Conservation (phyloP, 2,888 invertebrate species). For the Creontiades dilutus region DNA sequence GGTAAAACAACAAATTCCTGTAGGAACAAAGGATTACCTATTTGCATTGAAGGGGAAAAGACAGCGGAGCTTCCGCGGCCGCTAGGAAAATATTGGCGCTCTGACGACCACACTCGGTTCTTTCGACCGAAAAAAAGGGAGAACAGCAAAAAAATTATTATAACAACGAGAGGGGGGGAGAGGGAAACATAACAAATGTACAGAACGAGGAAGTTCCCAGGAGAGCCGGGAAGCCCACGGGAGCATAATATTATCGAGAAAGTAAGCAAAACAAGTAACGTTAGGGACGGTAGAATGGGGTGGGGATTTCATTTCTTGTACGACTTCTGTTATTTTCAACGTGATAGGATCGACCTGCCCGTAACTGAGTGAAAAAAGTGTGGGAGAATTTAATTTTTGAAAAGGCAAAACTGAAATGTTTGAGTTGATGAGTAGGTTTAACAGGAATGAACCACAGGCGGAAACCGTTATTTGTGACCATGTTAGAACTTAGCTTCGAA, state of each 20-base stretch:
- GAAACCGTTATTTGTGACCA: no score
- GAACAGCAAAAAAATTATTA: not conserved
- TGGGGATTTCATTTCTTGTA: not conserved
- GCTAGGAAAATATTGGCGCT: not conserved
- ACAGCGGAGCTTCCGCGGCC: not conserved
- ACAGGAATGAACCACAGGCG: no score
- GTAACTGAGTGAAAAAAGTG: no score
- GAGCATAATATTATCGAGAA: constrained; percentile 25
- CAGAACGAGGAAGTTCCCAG: not conserved
- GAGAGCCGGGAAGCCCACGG: not conserved
- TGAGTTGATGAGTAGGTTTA: no score
- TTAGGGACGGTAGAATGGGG: not conserved
- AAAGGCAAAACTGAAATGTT: no score
- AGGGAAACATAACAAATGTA: not conserved
- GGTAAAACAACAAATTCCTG: constrained; percentile 14
- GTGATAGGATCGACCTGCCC: not conserved
- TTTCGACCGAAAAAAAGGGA: not conserved
- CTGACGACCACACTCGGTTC: not conserved
- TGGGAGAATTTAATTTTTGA: no score
- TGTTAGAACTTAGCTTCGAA: no score
- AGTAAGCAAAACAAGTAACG: constrained; percentile 12
- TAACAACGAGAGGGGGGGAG: not conserved
- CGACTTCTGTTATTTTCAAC: constrained; percentile 1
- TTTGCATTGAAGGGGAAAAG: constrained; percentile 3
- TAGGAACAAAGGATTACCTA: constrained; percentile 5